Conservation (phyloP, 2,113 vertebrate genomes). For the Anguilla rostrata region DNA sequence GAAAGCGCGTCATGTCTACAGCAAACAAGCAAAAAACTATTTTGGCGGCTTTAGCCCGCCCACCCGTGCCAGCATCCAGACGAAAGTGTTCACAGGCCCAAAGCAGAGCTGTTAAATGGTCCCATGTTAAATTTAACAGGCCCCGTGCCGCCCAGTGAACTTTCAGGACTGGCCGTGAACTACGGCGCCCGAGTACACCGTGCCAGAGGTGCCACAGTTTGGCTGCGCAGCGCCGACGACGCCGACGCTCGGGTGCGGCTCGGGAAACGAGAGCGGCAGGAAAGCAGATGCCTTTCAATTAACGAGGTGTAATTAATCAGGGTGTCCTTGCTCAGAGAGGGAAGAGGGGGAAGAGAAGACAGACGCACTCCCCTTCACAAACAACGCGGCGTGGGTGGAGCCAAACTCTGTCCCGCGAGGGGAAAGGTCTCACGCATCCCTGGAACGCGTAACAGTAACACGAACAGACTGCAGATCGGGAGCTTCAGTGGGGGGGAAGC, state of each 20-base stretch:
- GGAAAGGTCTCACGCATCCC: background rate
- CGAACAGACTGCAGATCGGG: background rate
- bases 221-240: background rate
- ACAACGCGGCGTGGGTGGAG: background rate
- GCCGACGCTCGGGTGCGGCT: background rate
- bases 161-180: background rate
- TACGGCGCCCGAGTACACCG: no score
- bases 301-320: slow-evolving; percentile 9
- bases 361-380: background rate
- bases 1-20: background rate
- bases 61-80: background rate
- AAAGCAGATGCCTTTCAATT: slow-evolving; percentile 10
- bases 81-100: background rate
- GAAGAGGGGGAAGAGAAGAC: background rate
- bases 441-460: background rate
- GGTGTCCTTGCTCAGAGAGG: slow-evolving; percentile 2
- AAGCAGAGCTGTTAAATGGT: background rate
- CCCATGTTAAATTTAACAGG: background rate
- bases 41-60: background rate
- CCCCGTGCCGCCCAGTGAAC: background rate
- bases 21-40: background rate
- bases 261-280: background rate
- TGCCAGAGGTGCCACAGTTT: no score
- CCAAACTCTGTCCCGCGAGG: background rate
- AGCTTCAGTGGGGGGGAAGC: background rate